A percentile compares a stretch with the other conserved stretches of the same genome.
phyloP scores from a whole-genome alignment of 2,797 vertebrate species.

The Ptychadena robeensis region DNA sequence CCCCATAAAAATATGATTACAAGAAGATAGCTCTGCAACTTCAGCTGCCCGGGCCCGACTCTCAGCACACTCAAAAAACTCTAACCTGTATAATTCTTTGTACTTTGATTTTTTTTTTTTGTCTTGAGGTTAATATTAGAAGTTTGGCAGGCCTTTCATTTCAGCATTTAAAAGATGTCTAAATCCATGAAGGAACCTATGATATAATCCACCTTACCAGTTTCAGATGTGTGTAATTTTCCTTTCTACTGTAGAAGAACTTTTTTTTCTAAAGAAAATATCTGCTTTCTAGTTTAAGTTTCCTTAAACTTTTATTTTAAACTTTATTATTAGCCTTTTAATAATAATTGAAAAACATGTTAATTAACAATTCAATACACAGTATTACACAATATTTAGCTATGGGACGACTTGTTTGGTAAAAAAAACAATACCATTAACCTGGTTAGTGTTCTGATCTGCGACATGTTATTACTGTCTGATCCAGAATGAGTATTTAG shows the following conservation, averaged over 20 bases:
- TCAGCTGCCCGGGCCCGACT: constrained; percentile 4
- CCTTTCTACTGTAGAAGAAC: not conserved
- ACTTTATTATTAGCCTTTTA: no score
- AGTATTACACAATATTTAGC: no score
- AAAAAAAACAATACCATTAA: no score
- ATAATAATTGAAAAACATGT: no score
- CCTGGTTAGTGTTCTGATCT: no score
- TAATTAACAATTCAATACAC: no score
- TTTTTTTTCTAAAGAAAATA: not conserved
- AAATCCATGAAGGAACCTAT: not conserved
- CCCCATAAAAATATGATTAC: constrained; percentile 50
- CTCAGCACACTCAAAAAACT: not conserved
- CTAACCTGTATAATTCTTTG: constrained; percentile 16
- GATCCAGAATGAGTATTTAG: no score
- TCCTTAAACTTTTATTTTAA: no score
- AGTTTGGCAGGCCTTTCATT: not conserved
- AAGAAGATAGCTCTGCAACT: constrained; percentile 31
- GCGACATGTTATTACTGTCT: no score
- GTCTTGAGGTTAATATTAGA: not conserved
- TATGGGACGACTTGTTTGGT: no score
- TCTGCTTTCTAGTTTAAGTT: no score
- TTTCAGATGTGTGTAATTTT: not conserved
- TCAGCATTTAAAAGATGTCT: not conserved
- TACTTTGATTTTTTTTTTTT: not conserved
- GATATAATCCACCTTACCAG: not conserved